Conservation (phyloP, 1,140 invertebrate species). For the Bathynomus jamesi region DNA sequence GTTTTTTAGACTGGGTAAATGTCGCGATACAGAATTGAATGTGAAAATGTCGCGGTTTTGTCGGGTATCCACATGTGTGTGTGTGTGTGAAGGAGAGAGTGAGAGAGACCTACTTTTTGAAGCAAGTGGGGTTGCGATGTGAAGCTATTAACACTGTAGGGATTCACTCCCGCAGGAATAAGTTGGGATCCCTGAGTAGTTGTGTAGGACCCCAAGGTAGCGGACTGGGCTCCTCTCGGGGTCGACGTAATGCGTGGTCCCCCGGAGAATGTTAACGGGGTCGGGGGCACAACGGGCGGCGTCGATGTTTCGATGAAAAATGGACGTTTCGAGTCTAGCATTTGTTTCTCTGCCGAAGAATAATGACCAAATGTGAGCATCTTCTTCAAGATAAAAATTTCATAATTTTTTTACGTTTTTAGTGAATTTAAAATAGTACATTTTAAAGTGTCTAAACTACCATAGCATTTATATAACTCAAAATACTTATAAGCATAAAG, state of each 20-base stretch:
- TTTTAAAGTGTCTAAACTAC: too few species aligned
- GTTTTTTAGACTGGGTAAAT: too few species aligned
- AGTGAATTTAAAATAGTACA: too few species aligned
- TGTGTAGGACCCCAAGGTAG: conserved; percentile 21
- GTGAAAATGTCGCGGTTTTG: too few species aligned
- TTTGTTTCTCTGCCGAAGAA: conserved; percentile 20
- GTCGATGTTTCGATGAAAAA: conserved; percentile 33
- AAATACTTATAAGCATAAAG: too few species aligned
- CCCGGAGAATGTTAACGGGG: not conserved
- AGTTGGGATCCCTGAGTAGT: conserved; percentile 4
- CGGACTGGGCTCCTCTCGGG: conserved; percentile 12
- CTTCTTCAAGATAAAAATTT: too few species aligned
- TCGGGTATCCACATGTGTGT: not conserved
- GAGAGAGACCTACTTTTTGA: conserved; percentile 21
- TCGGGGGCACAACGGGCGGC: not conserved
- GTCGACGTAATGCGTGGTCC: conserved; percentile 9
- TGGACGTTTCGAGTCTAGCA: conserved; percentile 24
- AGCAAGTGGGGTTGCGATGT: conserved; percentile 35
- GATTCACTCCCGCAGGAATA: conserved; percentile 6
- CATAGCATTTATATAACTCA: too few species aligned
- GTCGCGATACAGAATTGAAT: too few species aligned
- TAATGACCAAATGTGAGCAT: not conserved
- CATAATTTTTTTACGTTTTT: too few species aligned
- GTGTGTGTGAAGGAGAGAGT: not conserved
- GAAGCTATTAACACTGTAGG: conserved; percentile 35